A percentile compares a stretch with the other conserved stretches of the same genome.
phyloP scores from a whole-genome alignment of 2,113 vertebrate genomes.

The Epinephelus lanceolatus region DNA sequence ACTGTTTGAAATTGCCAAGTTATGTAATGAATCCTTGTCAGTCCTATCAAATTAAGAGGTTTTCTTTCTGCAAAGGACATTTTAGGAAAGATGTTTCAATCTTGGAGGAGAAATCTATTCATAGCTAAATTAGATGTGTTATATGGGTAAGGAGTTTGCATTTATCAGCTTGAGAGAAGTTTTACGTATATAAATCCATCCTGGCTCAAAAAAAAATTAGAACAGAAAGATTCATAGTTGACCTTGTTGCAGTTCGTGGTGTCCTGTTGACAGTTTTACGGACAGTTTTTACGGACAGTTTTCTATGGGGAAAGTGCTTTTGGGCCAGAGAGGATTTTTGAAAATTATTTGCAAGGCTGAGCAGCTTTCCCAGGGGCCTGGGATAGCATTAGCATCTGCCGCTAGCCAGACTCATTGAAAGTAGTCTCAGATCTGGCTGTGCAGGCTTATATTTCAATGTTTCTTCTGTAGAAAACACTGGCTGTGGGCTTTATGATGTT shows the following conservation, averaged over 20 bases:
- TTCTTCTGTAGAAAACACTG: not conserved
- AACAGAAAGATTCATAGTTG: too few species aligned
- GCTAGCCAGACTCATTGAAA: too few species aligned
- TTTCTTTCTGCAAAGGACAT: not conserved
- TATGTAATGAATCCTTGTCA: slow-evolving; percentile 3
- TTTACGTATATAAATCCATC: too few species aligned
- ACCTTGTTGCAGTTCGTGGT: too few species aligned
- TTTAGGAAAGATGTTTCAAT: slow-evolving; percentile 24
- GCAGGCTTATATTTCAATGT: not conserved
- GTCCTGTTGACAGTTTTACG: too few species aligned
- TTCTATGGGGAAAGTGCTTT: too few species aligned
- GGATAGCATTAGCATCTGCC: not conserved
- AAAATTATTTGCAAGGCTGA: too few species aligned
- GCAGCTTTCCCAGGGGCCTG: too few species aligned
- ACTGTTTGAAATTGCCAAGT: slow-evolving; percentile 11
- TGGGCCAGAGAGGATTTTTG: too few species aligned
- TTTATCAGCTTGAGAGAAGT: not conserved
- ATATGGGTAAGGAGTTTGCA: not conserved
- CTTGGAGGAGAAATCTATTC: not conserved
- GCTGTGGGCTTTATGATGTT: not conserved
- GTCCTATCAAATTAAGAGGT: slow-evolving; percentile 12
- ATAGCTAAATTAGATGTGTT: not conserved
- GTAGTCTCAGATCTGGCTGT: too few species aligned
- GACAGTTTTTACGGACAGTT: too few species aligned
- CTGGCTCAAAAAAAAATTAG: too few species aligned